Base-by-base conservation (phyloP, 1,140 invertebrate species). In the Anastrepha obliqua region DNA sequence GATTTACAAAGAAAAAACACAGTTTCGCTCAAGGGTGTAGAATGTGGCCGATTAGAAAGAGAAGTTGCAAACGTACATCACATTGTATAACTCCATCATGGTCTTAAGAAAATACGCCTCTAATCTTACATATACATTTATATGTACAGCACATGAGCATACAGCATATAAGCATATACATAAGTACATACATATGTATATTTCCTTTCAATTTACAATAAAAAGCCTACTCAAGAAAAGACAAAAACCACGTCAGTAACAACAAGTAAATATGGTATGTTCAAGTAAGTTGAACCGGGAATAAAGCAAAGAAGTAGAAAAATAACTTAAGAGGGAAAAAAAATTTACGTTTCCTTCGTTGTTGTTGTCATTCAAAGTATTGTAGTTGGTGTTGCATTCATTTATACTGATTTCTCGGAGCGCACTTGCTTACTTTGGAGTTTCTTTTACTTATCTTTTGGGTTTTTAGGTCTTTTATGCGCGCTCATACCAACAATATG, bases 381-480 rank as follows among this genome's bases (percentile, higher is more conserved):
- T 55, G 44, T 59, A n/a, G 47, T 62, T 86, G 58, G 7, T 86
- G 62, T 86, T 86, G 85, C 85, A 42, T 86, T 59, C 59, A 47
- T 8, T 86, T 86, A 39, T 42, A 42, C 58, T 86, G 62, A 60
- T 86, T 65, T 58, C 85, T 60, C 44, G 51, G 62, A 86, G 58
- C 58, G 58, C 17, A 51, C 58, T 60, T 42, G 58, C 85, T 51
- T 65, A 65, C 59, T 58, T 62, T 58, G 47, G 51, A 58, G 85
- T 62, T 62, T 65, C 44, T 86, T 86, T 65, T 81, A 29, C 74
- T 81, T 81, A 81, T 81, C 74, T 81, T 81, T 29, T 55, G 47
- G 74, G 47, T 55, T 47, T 81, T 81, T 81, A 55, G 44, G 74
- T 81, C 74, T 81, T 81, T 81, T 81, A 55, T 81, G 58, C 51